These are phyloP conservation scores for Dasyornis broadbenti DNA, from an alignment of 2,113 vertebrate species.

Conservation along the genomic window DNA sequence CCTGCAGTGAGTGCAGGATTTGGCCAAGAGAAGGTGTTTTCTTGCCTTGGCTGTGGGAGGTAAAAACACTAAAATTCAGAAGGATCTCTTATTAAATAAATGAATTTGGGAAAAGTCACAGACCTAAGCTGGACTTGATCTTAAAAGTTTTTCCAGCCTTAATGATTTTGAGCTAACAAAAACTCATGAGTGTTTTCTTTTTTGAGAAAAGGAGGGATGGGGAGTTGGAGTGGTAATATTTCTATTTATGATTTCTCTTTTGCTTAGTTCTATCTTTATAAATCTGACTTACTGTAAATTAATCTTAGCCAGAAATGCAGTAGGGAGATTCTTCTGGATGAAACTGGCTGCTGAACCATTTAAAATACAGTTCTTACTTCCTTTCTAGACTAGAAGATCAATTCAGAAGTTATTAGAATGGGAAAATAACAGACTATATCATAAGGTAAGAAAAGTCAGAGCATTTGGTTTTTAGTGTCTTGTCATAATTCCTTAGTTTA, in stretches of 20 bases:
- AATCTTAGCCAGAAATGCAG: background rate
- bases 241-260: background rate
- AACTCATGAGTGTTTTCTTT: background rate
- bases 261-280: background rate
- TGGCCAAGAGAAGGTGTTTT: background rate
- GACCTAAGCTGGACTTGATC: background rate
- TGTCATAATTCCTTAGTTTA: background rate
- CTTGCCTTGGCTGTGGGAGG: background rate
- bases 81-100: background rate
- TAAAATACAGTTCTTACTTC: slow-evolving; percentile 48
- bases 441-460: slow-evolving; percentile 84
- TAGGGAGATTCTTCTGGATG: background rate
- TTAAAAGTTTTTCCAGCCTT: background rate
- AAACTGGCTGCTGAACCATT: background rate
- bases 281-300: background rate
- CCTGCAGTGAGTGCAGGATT: background rate
- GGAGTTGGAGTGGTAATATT: background rate
- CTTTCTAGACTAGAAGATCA: slow-evolving; percentile 91
- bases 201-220: background rate
- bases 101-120: background rate
- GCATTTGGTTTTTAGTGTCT: background rate
- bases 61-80: background rate
- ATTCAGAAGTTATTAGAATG: slow-evolving; percentile 98
- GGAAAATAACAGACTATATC: slow-evolving; percentile 98
- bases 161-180: background rate